Evolutionary conservation across 53 echinoderm and acorn worm species (phyloP).

Genomic region (Glandiceps talaboti): DNA sequence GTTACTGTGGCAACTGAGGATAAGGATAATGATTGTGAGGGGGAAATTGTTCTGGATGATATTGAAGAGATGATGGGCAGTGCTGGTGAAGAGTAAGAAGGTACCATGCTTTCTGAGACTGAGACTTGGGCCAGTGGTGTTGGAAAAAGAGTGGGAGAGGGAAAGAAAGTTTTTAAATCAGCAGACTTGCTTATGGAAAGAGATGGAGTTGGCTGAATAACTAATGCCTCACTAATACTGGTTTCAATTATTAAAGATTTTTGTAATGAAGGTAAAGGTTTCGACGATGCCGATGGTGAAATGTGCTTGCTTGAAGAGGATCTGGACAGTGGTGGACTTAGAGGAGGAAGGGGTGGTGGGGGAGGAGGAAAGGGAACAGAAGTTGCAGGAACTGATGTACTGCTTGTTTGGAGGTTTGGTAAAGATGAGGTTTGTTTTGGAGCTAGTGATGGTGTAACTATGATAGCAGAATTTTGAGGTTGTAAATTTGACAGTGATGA

Average conservation of each 20-base stretch:
- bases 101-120: background rate
- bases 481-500: too few relatives aligned
- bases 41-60: background rate
- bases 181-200: background rate
- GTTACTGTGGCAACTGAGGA: conserved; percentile 8
- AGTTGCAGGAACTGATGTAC: too few relatives aligned
- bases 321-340: background rate
- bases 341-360: background rate
- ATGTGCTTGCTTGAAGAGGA: background rate
- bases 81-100: background rate
- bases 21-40: background rate
- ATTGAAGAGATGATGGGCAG: background rate
- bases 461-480: too few relatives aligned
- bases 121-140: background rate
- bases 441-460: too few relatives aligned
- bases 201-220: background rate
- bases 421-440: too few relatives aligned
- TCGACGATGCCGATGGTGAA: background rate
- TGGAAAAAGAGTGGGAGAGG: background rate
- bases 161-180: too few relatives aligned
- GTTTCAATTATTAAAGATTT: background rate
- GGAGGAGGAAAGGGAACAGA: background rate
- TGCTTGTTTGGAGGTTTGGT: too few relatives aligned
- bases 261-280: background rate
- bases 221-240: background rate